Base-by-base conservation (phyloP, 2,888 invertebrate species). In the Xanthorhoe designata region DNA sequence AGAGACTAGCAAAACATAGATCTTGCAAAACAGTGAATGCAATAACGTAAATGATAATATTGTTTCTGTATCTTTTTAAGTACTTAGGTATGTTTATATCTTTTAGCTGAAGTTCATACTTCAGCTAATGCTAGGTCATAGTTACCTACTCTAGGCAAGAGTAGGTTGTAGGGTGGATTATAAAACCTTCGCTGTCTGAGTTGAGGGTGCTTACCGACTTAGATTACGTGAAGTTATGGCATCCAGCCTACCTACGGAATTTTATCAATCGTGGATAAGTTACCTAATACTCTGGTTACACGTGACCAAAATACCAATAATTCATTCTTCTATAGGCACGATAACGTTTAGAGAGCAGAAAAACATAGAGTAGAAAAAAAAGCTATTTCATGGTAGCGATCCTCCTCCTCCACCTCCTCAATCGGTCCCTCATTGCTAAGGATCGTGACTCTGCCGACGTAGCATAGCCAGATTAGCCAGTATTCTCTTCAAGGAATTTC, bases 141-240 rank as follows among this genome's bases (percentile, higher is more conserved):
- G 13, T 42, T 0, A 35, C 18, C n/a, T 45, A 57, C 58, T 58
- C 64, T 53, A 18, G 49, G 58, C n/a, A 15, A 5, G 54, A 49
- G 54, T 54, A 51, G 54, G 61, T 32, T 47, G 47, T 47, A 29
- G 52, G 63, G 51, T 64, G 47, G 64, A 58, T 64, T 53, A 58
- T 15, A 49, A 49, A 64, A 58, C 57, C 57, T 35, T 64, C 53
- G 45, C 45, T 57, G 57, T 52, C 57, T 45, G 49, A 47, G 53
- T 58, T 64, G 53, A 63, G 63, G 58, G 62, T 62, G 58, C 58
- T 53, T 53, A 53, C 58, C 45, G 47, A 15, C 45, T 63, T 52
- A 58, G 58, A 58, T 53, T 47, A 58, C 47, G 58, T 58, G 52
- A 35, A 58, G 53, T 58, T 64, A 55, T 55, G 32, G 52, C 32